Evolutionary conservation across 30 jellyfish, hydroid and myxozoan genomes (phyloP), one percentile per base, ranked within the genome.

Genomic region (Sanderia malayensis): DNA sequence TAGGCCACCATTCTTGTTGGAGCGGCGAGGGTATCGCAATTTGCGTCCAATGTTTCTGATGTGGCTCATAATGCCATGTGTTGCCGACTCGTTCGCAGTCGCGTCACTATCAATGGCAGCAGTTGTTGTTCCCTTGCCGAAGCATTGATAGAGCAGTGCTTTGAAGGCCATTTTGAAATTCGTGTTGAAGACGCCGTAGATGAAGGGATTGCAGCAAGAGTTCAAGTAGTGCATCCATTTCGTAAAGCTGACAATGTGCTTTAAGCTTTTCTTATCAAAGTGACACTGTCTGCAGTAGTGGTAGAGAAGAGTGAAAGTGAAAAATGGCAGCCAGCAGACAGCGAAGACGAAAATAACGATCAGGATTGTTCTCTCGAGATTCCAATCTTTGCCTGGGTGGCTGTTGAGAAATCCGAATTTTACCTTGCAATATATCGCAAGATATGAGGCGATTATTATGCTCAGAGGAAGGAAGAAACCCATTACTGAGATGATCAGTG

Each of bases 181-280:
- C 57, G 46, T 68, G 73, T 87, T 87, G 86, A 87, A 87, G 23
- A 73, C 52, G 30, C 96, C 96, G 62, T 87, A 87, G 28, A 87
- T 82, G 57, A 87, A 79, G n/a, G 96, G 96, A 61, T 87, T 87
- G 84, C 89, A 73, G 73, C 94, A 67, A 46, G 94, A 77, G 69
- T 87, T 87, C 52, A 72, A 60, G 66, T 87, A 87, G 31, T 87
- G 96, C 85, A 87, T 70, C 89, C 85, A 79, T 58, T 87, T 87
- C 32, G 70, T 59, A 37, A 80, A 73, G 70, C 90, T 73, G 71
- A 57, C 49, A 32, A 66, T 61, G 77, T 79, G 55, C 45, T 61
- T 53, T 3, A 80, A 61, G 32, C 63, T 31, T 9, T 71, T 44
- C 8, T 64, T 37, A 0, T 45, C 44, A 58, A 87, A 87, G 1